phyloP scores from a whole-genome alignment of 1,140 invertebrate species.

The Lepeophtheirus salmonis region DNA sequence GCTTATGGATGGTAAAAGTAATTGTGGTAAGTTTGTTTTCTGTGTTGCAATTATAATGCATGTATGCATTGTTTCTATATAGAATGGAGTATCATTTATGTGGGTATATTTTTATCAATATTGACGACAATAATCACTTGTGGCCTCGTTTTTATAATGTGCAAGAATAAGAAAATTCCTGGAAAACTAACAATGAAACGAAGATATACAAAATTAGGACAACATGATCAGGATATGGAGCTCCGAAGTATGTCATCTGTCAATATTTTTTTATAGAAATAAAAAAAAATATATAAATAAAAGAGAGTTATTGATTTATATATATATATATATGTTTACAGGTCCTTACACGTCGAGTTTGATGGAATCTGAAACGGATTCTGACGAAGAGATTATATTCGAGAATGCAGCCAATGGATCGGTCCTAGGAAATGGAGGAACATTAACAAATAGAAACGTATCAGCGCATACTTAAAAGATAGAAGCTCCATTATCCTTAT shows the following conservation, averaged over 20 bases:
- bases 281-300: neutral
- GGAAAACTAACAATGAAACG: neutral
- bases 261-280: neutral
- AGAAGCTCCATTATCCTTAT: neutral
- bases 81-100: constrained; percentile 76
- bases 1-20: constrained; percentile 43
- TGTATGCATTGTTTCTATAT: constrained; percentile 23
- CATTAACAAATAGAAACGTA: neutral
- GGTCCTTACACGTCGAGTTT: constrained; percentile 11
- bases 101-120: constrained; percentile 49
- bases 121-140: constrained; percentile 38
- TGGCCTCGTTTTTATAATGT: neutral
- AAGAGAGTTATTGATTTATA: neutral
- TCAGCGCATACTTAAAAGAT: neutral
- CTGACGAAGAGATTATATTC: constrained; percentile 12
- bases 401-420: neutral
- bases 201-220: constrained; percentile 8
- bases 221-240: neutral
- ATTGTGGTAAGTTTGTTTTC: constrained; percentile 45
- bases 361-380: constrained; percentile 6
- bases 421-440: neutral
- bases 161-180: neutral
- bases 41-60: neutral
- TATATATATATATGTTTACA: neutral
- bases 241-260: constrained; percentile 6